A percentile compares a stretch with the other conserved stretches of the same genome.
Conservation (phyloP, 2,797 vertebrate species). For the Myotis daubentonii region DNA sequence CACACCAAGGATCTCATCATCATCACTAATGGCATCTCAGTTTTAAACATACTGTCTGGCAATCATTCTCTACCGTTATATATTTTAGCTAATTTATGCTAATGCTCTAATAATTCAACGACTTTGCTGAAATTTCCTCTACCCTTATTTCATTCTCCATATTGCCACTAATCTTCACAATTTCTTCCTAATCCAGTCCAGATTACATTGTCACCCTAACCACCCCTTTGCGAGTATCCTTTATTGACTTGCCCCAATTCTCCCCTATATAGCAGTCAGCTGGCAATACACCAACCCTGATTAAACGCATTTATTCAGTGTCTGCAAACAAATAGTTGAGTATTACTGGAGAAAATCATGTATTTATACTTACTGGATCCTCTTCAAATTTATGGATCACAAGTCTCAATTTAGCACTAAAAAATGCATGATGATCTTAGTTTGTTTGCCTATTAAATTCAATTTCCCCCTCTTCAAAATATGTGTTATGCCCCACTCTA, state of each 20-base stretch:
- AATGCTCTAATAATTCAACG: neutral
- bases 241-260: neutral
- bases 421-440: neutral
- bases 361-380: neutral
- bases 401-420: neutral
- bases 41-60: neutral
- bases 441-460: conserved; percentile 11
- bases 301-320: neutral
- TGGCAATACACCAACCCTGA: neutral
- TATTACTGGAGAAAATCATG: neutral
- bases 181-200: neutral
- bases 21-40: neutral
- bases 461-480: neutral
- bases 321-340: conserved; percentile 24
- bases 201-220: neutral
- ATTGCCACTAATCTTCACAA: neutral
- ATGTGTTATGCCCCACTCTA: neutral
- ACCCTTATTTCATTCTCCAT: neutral
- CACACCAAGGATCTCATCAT: neutral
- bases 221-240: neutral
- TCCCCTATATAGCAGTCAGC: neutral
- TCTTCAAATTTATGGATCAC: neutral
- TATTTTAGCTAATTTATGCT: neutral
- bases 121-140: neutral
- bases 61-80: neutral